Evolutionary conservation across 1,140 invertebrate species (phyloP).

Genomic region (Amphibalanus amphitrite): DNA sequence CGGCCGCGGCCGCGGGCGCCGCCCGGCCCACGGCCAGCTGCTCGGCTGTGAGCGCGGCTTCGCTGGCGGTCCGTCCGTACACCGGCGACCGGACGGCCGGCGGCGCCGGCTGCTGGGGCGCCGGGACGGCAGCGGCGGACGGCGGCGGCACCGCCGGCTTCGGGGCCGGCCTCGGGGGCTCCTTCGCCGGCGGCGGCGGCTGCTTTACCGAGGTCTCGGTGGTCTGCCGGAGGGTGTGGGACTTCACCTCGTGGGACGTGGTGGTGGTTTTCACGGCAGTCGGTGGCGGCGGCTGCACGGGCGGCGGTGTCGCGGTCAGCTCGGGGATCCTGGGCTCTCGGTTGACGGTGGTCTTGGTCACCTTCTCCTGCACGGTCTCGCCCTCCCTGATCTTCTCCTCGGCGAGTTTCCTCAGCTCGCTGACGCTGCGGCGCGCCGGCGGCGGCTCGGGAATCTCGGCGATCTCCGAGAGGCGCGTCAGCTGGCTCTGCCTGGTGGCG

Average conservation of each 20-base stretch:
- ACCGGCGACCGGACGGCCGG: background rate
- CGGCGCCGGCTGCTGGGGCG: background rate
- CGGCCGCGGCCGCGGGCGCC: background rate
- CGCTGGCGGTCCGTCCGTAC: background rate
- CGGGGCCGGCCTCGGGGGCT: background rate
- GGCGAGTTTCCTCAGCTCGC: too few species aligned
- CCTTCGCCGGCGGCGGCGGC: background rate
- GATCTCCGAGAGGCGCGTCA: background rate
- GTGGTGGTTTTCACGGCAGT: background rate
- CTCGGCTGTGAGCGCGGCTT: background rate
- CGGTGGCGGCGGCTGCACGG: background rate
- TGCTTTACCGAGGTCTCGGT: background rate
- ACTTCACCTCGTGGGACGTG: background rate
- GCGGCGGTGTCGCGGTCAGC: background rate
- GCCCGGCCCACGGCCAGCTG: conserved; percentile 13
- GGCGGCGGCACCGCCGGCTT: background rate
- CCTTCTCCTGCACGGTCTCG: background rate
- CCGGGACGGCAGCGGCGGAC: too few species aligned
- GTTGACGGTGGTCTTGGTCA: background rate
- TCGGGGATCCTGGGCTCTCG: background rate
- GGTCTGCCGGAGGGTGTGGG: background rate
- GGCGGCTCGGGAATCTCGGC: background rate
- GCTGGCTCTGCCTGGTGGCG: background rate
- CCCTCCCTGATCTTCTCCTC: too few species aligned
- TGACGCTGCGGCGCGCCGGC: too few species aligned